Evolutionary conservation across 2,797 vertebrate genomes (phyloP), one percentile per base, ranked within the genome.

Genomic region (Chelon auratus): DNA sequence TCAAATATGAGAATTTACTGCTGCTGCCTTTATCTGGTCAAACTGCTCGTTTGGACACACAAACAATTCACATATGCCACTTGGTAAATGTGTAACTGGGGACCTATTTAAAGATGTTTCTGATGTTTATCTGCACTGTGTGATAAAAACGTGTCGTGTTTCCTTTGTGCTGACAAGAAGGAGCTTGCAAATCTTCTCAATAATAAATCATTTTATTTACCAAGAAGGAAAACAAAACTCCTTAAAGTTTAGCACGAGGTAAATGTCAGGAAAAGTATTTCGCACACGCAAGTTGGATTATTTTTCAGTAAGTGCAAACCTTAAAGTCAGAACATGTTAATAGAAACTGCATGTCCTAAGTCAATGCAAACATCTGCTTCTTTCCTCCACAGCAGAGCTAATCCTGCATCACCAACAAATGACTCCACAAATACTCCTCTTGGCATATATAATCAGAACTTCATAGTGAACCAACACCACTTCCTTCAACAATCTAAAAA

Each of bases 161-260:
- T 26, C 24, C 24, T 26, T 26, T 45, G 33, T 52, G 40, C 22
- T 0, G 10, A 58, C 0, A 43, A 52, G 40, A 45, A 33, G 30
- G 5, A 8, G 8, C 5, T 33, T 6, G 7, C 22, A 71, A 71
- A 65, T 17, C 10, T 51, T 54, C 22, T 61, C 14, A 51, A 7
- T 64, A 67, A 55, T 72, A 77, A 86, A 65, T 74, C 1, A 33
- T 77, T 89, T 87, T 90, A 87, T 84, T 84, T n/a, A 78, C 62
- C 54, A 68, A 75, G 50, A 70, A 66, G 60, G 45, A 80, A 84
- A 81, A 72, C 18, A 80, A 48, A 84, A 56, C 8, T 30, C 2
- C 42, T 62, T 59, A 74, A 71, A 65, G 45, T 18, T 9, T n/a
- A 33, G 54, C 48, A 73, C 24, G 72, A 61, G 61, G 58, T 61